A percentile compares a stretch with the other conserved stretches of the same genome.
Conservation (phyloP, 2,113 vertebrate species). For the Gymnocephalus cernua region DNA sequence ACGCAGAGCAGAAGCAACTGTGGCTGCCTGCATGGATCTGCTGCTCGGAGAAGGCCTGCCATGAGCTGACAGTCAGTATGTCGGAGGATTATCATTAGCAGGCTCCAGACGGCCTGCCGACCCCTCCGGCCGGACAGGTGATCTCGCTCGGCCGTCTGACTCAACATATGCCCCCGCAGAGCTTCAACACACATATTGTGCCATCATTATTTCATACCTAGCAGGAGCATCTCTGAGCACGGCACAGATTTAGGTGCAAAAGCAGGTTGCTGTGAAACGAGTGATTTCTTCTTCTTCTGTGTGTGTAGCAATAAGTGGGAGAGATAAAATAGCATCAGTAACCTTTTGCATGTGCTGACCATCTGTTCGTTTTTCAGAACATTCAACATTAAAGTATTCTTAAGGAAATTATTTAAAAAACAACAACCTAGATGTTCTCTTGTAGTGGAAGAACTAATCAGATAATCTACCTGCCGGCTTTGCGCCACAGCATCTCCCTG, state of each 20-base stretch:
- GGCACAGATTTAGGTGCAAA: conserved; percentile 56
- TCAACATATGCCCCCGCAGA: conserved; percentile 73
- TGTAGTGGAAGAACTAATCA: background rate
- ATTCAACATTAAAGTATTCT: background rate
- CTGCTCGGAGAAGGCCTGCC: conserved; percentile 54
- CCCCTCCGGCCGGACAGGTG: conserved; percentile 76
- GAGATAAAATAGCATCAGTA: conserved; percentile 12
- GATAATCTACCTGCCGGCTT: background rate
- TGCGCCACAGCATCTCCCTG: background rate
- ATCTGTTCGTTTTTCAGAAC: conserved; percentile 33
- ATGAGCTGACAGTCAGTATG: conserved; percentile 72
- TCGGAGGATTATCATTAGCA: conserved; percentile 77
- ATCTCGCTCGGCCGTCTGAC: conserved; percentile 64
- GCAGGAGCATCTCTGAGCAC: conserved; percentile 54
- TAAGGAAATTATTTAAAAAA: background rate
- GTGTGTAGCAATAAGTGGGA: conserved; percentile 21
- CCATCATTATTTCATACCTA: conserved; percentile 78
- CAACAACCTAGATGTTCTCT: too few relatives aligned
- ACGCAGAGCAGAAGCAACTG: conserved; percentile 38
- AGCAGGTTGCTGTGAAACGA: conserved; percentile 31
- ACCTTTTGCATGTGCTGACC: conserved; percentile 14
- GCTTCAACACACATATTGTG: conserved; percentile 68
- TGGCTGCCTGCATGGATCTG: conserved; percentile 62
- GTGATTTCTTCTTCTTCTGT: background rate
- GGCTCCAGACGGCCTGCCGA: conserved; percentile 67